Base-by-base conservation (phyloP, 2,888 invertebrate genomes). In the Candidula unifasciata region DNA sequence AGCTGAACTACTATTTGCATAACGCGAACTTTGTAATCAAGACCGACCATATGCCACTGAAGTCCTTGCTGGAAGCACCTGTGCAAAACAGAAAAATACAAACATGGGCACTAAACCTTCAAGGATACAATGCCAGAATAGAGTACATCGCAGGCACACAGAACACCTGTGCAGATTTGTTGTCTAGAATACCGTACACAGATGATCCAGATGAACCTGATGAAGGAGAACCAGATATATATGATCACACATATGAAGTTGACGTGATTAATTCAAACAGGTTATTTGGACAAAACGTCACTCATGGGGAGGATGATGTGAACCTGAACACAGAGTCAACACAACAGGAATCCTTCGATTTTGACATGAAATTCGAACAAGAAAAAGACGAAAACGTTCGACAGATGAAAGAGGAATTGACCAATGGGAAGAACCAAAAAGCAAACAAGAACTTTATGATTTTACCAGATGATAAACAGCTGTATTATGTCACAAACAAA, bases 21-120 rank as follows among this genome's bases (percentile, higher is more conserved):
- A 44, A 44, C 44, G 44, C 44, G 8, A 44, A 44, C 13, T 0
- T 44, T 16, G 13, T 68, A 3, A 30, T 68, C 8, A 33, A 13
- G 1, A 68, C 68, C 3, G 27, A 68, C 68, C 68, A 68, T 18
- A 30, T 33, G 68, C 27, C 68, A 18, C 13, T 68, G 2, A 30
- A 68, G 30, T 10, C 30, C 30, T 44, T 44, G 13, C 13, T 44
- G 44, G n/a, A n/a, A n/a, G n/a, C n/a, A n/a, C n/a, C n/a, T n/a
- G 44, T 68, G 13, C 33, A 33, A 33, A 68, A 68, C 13, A 68
- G 66, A 27, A 68, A 68, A 16, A 13, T 68, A 5, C 68, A 68
- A 33, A 68, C 68, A 68, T 68, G 68, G 68, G 68, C 68, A 27
- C 13, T 68, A 33, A 68, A 68, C 13, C 18, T 68, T 33, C 68